Conservation (phyloP, 1,140 invertebrate species). For the Campoletis sonorensis region DNA sequence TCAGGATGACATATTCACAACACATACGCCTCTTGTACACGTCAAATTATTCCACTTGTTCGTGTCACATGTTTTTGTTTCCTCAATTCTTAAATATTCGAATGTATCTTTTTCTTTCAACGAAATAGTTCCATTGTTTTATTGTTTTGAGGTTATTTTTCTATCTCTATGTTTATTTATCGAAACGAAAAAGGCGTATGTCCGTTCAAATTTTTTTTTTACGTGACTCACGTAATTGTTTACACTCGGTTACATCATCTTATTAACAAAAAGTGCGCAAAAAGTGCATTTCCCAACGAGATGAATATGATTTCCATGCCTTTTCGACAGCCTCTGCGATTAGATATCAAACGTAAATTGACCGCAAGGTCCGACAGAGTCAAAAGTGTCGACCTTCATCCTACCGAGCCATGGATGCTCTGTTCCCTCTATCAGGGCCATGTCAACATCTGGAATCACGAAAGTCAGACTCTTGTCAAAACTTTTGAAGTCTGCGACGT, state of each 20-base stretch:
- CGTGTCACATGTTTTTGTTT: constrained; percentile 23
- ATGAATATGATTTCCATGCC: neutral
- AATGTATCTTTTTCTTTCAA: neutral
- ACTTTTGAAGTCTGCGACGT: constrained; percentile 97
- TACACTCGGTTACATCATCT: no score
- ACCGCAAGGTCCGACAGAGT: constrained; percentile 98
- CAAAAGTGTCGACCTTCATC: constrained; percentile 98
- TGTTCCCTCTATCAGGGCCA: constrained; percentile 99
- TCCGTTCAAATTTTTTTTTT: no score
- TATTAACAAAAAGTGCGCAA: no score
- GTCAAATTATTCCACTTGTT: constrained; percentile 46
- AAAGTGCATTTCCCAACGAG: neutral
- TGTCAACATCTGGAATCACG: constrained; percentile 99
- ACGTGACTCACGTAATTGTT: no score
- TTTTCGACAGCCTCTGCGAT: constrained; percentile 88
- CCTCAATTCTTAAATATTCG: neutral
- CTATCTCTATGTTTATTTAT: no score
- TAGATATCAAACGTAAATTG: constrained; percentile 98
- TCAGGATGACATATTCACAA: constrained; percentile 42
- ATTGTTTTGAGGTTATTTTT: no score
- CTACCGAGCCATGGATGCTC: constrained; percentile 98
- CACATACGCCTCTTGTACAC: constrained; percentile 35
- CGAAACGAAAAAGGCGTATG: no score
- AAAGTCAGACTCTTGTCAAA: constrained; percentile 94
- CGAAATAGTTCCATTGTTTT: neutral